Percentiles rank a stretch among this genome's conserved stretches.
Conservation (phyloP, 2,797 vertebrate species). For the Mastacembelus armatus region DNA sequence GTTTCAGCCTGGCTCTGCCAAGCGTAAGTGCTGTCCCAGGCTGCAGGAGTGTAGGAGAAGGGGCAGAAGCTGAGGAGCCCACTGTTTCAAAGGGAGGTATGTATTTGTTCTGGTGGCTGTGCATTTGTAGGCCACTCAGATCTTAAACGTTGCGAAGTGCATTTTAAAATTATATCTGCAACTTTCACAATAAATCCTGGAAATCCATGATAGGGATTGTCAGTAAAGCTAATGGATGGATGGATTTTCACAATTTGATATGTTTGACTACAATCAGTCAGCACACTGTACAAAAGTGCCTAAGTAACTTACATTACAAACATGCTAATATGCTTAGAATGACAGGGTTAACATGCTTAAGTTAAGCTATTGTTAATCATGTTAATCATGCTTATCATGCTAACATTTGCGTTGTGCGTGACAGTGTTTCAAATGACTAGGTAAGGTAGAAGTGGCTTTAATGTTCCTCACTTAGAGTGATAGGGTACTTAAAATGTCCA, state of each 20-base stretch:
- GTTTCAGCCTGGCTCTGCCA: conserved; percentile 75
- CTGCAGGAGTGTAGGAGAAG: conserved; percentile 79
- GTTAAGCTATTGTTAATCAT: neutral
- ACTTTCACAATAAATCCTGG: neutral
- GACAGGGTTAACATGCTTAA: no score
- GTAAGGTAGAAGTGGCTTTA: conserved; percentile 16
- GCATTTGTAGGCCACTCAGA: no score
- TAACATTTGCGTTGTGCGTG: neutral
- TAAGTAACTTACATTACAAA: no score
- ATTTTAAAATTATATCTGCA: no score
- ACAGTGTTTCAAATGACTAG: conserved; percentile 11
- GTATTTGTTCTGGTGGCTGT: no score
- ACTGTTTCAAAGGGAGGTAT: conserved; percentile 77
- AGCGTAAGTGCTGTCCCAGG: conserved; percentile 69
- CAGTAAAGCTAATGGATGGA: no score
- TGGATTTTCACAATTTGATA: no score
- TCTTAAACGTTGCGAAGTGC: no score
- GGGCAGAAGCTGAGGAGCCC: conserved; percentile 82
- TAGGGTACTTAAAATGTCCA: conserved; percentile 45
- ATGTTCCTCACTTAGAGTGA: conserved; percentile 43
- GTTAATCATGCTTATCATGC: neutral
- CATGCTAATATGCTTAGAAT: no score
- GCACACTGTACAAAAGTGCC: no score
- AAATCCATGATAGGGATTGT: no score
- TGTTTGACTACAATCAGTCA: no score